Percentiles rank a stretch among this genome's conserved stretches.
These are phyloP conservation scores for Porites lobata DNA, from an alignment of 92 coral and sea anemone genomes.

Conservation along the genomic window DNA sequence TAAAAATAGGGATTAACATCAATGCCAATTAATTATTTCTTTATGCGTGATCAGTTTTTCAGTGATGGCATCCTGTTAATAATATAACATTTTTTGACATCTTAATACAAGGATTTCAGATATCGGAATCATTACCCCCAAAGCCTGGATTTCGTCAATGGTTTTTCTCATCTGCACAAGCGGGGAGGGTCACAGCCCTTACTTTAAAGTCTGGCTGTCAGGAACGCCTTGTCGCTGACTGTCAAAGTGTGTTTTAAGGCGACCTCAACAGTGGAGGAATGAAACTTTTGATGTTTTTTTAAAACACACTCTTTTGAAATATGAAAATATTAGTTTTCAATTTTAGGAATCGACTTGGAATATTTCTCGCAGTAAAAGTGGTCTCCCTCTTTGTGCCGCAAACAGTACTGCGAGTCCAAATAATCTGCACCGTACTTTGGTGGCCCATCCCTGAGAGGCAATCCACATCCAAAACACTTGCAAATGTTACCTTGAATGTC, in stretches of 20 bases:
- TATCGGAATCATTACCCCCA: no score
- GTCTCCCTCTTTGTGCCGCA: conserved; percentile 45
- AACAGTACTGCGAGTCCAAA: conserved; percentile 31
- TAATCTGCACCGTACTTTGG: conserved; percentile 3
- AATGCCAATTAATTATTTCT: no score
- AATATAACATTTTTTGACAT: no score
- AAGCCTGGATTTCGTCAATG: no score
- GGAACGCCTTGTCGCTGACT: conserved; percentile 25
- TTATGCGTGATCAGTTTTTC: no score
- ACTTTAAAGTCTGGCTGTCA: conserved; percentile 33
- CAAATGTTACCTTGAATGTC: conserved; percentile 60
- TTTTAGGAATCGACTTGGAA: conserved; percentile 33
- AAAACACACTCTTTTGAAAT: conserved; percentile 24
- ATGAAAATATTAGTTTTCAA: conserved; percentile 51
- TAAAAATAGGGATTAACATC: no score
- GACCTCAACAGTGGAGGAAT: conserved; percentile 24
- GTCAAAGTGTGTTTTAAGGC: conserved; percentile 33
- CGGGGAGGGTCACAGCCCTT: no score
- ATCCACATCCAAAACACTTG: conserved; percentile 59
- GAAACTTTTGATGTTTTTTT: conserved; percentile 30
- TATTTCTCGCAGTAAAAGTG: conserved; percentile 19
- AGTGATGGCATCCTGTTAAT: no score
- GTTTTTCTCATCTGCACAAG: no score
- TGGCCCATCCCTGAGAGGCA: conserved; percentile 36
- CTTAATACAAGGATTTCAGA: no score